These are phyloP conservation scores for Strigamia maritima DNA, from an alignment of 2,888 invertebrate genomes.

Conservation along the genomic window DNA sequence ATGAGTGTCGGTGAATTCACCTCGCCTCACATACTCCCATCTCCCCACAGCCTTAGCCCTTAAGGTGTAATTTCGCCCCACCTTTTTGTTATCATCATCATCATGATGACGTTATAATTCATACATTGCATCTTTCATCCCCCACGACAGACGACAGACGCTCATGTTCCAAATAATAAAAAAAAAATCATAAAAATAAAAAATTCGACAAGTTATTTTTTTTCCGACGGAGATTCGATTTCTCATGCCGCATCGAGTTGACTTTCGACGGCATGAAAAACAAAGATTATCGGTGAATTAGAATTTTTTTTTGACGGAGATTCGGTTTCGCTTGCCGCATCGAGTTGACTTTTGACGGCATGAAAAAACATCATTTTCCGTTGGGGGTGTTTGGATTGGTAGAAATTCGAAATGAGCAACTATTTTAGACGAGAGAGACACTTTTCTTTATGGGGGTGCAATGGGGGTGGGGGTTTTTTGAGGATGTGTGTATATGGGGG, in stretches of 20 bases:
- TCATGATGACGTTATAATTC: slow-evolving; percentile 21
- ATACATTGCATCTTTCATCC: not conserved
- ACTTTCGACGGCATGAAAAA: too few relatives aligned
- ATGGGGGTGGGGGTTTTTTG: not conserved
- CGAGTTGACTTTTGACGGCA: too few relatives aligned
- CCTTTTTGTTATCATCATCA: not conserved
- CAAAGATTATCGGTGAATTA: too few relatives aligned
- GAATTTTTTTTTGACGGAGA: too few relatives aligned
- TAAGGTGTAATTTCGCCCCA: slow-evolving; percentile 21
- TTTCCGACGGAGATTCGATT: too few relatives aligned
- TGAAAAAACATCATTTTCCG: too few relatives aligned
- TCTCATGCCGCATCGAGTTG: too few relatives aligned
- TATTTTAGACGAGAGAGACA: not conserved
- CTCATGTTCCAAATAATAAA: not conserved
- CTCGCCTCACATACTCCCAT: not conserved
- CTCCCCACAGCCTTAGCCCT: not conserved
- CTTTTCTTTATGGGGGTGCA: not conserved
- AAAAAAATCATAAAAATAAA: too few relatives aligned
- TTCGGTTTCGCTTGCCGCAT: too few relatives aligned
- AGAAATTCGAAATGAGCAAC: slow-evolving; percentile 12
- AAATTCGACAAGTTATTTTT: too few relatives aligned
- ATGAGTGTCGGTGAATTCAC: slow-evolving; percentile 7
- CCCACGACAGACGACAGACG: slow-evolving; percentile 9
- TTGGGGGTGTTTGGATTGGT: not conserved
- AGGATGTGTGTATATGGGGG: not conserved